A percentile compares a stretch with the other conserved stretches of the same genome.
These are phyloP conservation scores for Morpho deidamia DNA, from an alignment of 2,888 invertebrate species.

Conservation along the genomic window DNA sequence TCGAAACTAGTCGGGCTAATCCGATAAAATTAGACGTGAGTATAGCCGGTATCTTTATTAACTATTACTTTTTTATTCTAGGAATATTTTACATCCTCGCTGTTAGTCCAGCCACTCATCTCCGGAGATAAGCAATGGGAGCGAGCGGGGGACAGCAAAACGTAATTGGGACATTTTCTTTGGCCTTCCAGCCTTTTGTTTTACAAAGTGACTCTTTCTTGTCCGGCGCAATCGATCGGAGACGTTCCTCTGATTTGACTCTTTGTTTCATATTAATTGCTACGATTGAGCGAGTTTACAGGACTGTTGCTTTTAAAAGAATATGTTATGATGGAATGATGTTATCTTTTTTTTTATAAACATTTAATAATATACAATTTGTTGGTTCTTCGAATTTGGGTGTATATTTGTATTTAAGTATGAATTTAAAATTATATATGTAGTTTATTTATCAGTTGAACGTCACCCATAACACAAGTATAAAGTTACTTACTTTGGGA, in stretches of 20 bases:
- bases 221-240: slow-evolving; percentile 56
- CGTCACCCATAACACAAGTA: too few relatives aligned
- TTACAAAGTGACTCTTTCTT: slow-evolving; percentile 71
- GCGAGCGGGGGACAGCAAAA: slow-evolving; percentile 39
- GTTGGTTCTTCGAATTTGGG: too few relatives aligned
- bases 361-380: too few relatives aligned
- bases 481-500: too few relatives aligned
- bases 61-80: too few relatives aligned
- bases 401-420: too few relatives aligned
- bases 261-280: background rate
- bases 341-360: too few relatives aligned
- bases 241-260: slow-evolving; percentile 27
- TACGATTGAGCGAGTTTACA: background rate
- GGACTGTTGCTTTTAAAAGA: background rate
- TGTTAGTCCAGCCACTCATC: slow-evolving; percentile 33
- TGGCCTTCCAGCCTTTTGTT: slow-evolving; percentile 60
- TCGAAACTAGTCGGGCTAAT: too few relatives aligned
- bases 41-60: too few relatives aligned
- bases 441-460: too few relatives aligned
- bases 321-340: background rate
- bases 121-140: slow-evolving; percentile 27
- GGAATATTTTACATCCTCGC: slow-evolving; percentile 26
- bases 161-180: slow-evolving; percentile 78
- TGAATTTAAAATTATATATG: too few relatives aligned
- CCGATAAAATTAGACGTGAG: too few relatives aligned